Conservation (phyloP, 2,888 invertebrate genomes). For the Dascillus cervinus region DNA sequence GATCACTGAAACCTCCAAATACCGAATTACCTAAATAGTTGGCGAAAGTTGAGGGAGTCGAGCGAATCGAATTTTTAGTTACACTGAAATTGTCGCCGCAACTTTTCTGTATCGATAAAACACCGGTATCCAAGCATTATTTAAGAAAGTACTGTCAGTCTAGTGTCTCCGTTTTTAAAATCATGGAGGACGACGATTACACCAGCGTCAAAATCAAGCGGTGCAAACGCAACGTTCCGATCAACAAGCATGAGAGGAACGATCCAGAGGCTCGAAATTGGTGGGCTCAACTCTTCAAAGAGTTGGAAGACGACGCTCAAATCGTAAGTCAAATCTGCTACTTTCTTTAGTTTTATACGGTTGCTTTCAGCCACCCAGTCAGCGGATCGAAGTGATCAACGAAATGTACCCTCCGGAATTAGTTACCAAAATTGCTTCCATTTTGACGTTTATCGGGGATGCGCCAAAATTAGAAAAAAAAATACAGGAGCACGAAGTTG, state of each 20-base stretch:
- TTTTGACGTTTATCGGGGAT: slow-evolving; percentile 1
- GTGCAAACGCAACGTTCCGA: slow-evolving; percentile 18
- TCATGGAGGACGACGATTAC: slow-evolving; percentile 4
- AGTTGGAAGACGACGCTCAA: slow-evolving; percentile 28
- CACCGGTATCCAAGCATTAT: slow-evolving; percentile 15
- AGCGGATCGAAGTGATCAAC: slow-evolving; percentile 5
- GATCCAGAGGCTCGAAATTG: slow-evolving; percentile 25
- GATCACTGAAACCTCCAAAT: too few species aligned
- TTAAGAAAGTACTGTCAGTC: slow-evolving; percentile 10
- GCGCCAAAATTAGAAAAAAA: too few species aligned
- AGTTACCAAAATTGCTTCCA: slow-evolving; percentile 5
- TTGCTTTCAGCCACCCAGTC: slow-evolving; percentile 9
- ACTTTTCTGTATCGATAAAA: slow-evolving; percentile 18
- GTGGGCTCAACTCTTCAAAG: slow-evolving; percentile 31
- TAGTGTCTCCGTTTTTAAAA: too few species aligned
- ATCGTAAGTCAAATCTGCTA: slow-evolving; percentile 24
- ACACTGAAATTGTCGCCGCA: slow-evolving; percentile 10
- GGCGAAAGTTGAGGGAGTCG: too few species aligned
- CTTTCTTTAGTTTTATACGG: not conserved
- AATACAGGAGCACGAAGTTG: too few species aligned
- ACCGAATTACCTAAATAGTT: too few species aligned
- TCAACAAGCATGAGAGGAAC: slow-evolving; percentile 23
- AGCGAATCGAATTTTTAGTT: too few species aligned
- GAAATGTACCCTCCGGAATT: slow-evolving; percentile 9
- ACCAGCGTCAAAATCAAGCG: not conserved